Evolutionary conservation across 2,888 invertebrate genomes (phyloP), one percentile per base, ranked within the genome.

Genomic region (Rotaria sp.): DNA sequence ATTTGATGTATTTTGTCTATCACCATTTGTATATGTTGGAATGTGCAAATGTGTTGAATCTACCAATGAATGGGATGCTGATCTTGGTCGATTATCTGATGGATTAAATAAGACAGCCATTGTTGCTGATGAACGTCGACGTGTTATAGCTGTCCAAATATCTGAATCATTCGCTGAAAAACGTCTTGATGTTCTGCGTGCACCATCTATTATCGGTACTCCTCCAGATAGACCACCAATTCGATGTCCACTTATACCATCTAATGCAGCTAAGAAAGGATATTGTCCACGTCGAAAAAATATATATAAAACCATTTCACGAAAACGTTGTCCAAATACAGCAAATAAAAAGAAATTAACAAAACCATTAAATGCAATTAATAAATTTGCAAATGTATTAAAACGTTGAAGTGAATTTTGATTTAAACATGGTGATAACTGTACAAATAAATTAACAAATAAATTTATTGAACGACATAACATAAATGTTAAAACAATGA

Each of bases 311-410:
- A 80, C 80, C 80, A 80, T 80, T 80, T 80, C 80, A 80, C 80
- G 80, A 45, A 80, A 80, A 45, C 80, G 80, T 80, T 80, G 80
- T n/a, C 80, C 80, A 80, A 80, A 80, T 26, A 45, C 80, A 45
- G 80, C 80, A 80, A 80, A 80, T 80, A 80, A 21, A 80, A 80
- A 80, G n/a, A 80, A 80, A 80, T 80, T 80, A 26, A 41, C n/a
- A 80, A 80, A 80, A 80, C 80, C 80, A 80, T 80, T 80, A 15
- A 80, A 80, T n/a, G 80, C 80, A 80, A 80, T 45, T 41, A 80
- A 80, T 80, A 80, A 80, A 80, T 80, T 80, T 45, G 80, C 80
- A 41, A 41, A 45, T 45, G 80, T 45, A 80, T 80, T 80, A 80
- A 45, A 80, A 80, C 80, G 80, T 45, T 80, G 80, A 45, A 80